Conservation (phyloP, 2,797 vertebrate species). For the Esox masquinongy region DNA sequence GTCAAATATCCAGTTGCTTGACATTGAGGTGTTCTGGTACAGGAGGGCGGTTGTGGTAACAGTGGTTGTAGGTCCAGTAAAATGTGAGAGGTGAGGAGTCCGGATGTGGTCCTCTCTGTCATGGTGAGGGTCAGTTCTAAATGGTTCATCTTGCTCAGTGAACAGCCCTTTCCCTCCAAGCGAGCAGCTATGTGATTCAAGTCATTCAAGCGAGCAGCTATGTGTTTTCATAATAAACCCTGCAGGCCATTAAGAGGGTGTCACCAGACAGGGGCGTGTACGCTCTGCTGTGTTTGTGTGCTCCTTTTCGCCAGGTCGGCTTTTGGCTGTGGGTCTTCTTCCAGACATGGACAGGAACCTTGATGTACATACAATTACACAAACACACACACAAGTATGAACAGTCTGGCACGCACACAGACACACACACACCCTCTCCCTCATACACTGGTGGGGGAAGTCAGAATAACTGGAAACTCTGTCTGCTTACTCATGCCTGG, state of each 20-base stretch:
- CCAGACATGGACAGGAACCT: neutral
- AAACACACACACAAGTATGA: constrained; percentile 18
- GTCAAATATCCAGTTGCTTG: too few relatives aligned
- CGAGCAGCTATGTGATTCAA: neutral
- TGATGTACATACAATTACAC: neutral
- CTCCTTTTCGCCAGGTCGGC: too few relatives aligned
- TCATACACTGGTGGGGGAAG: constrained; percentile 37
- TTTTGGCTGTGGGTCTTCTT: neutral
- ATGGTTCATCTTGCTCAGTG: neutral
- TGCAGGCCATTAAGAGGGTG: neutral
- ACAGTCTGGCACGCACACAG: constrained; percentile 10
- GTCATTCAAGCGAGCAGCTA: neutral
- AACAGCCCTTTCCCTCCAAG: neutral
- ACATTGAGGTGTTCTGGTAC: neutral
- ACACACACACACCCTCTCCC: too few relatives aligned
- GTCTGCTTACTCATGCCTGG: constrained; percentile 51
- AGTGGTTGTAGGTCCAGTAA: neutral
- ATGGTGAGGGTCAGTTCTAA: too few relatives aligned
- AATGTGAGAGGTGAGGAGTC: neutral
- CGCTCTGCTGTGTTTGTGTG: neutral
- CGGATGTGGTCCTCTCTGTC: too few relatives aligned
- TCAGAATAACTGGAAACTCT: constrained; percentile 17
- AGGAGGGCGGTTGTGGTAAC: neutral
- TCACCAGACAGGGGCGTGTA: neutral
- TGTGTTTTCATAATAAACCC: neutral